A percentile compares a stretch with the other conserved stretches of the same genome.
Evolutionary conservation across 2,797 vertebrate species (phyloP).

Genomic region (Cynopterus sphinx): DNA sequence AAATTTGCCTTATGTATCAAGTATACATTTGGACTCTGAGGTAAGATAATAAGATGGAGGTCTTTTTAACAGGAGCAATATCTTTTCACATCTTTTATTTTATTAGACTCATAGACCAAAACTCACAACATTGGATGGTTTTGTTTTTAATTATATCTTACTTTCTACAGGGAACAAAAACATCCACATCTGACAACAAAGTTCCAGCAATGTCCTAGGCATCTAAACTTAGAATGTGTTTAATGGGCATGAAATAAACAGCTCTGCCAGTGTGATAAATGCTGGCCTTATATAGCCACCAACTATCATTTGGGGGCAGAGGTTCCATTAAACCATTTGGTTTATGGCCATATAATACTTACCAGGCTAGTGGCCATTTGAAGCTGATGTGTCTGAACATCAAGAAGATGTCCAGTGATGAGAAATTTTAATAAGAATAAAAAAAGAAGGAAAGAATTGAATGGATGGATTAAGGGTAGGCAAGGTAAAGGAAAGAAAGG

Average conservation of each 20-base stretch:
- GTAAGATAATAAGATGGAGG: neutral
- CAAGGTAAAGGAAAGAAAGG: neutral
- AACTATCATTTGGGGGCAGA: neutral
- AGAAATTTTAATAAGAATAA: neutral
- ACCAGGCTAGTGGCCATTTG: neutral
- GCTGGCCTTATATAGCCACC: neutral
- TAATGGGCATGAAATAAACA: neutral
- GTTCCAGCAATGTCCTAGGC: neutral
- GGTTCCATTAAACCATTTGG: neutral
- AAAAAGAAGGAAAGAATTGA: neutral
- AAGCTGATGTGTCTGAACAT: neutral
- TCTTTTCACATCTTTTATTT: neutral
- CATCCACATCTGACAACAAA: neutral
- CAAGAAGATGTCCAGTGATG: neutral
- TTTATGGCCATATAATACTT: neutral
- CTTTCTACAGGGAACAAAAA: neutral
- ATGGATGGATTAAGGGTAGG: neutral
- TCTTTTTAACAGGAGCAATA: neutral
- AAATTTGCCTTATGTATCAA: neutral
- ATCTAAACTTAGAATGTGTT: neutral
- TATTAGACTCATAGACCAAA: neutral
- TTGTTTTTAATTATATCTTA: neutral
- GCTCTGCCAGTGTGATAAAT: neutral
- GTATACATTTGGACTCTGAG: neutral
- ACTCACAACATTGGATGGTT: neutral